Evolutionary conservation across 1,140 invertebrate species (phyloP), one percentile per base, ranked within the genome.

Genomic region (Pseudomyrmex dendroicus): DNA sequence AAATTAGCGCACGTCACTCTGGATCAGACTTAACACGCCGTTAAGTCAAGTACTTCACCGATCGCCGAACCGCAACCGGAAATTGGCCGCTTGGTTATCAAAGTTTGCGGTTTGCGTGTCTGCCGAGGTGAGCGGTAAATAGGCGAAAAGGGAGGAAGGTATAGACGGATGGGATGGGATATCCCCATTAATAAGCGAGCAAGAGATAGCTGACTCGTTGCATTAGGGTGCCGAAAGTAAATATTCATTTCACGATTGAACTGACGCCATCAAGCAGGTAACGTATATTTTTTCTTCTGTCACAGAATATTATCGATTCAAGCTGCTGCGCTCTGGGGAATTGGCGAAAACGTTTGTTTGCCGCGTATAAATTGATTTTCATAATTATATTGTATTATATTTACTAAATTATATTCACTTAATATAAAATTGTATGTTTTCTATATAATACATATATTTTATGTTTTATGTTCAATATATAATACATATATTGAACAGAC

Each of bases 101-200:
- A 94, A 94, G 92, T 94, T 94, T 93, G 93, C 86, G 93, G 93
- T 89, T 94, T 93, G 93, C 93, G 93, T 94, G 93, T 92, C 93
- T 94, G 89, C 80, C 84, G 73, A 74, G 78, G 61, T 70, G 44
- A 70, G 63, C 46, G 82, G 73, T 78, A 78, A 77, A 83, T 76
- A 83, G 73, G 64, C 54, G 66, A 63, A 82, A 61, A 83, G 83
- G 66, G 85, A 82, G 61, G 66, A 73, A 78, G 78, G 78, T 68
- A 86, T 80, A 78, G 85, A 64, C 68, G 66, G 59, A 84, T 84
- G 56, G 88, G 89, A 78, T 87, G 88, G 90, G 90, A 92, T 93
- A 92, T 93, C 91, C 66, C 76, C 93, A 94, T 94, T 94, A 94
- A 94, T 94, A 93, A 93, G 91, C 92, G 91, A 94, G 91, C 89